These are phyloP conservation scores for Strigops habroptila DNA, from an alignment of 2,113 vertebrate genomes.

Conservation along the genomic window DNA sequence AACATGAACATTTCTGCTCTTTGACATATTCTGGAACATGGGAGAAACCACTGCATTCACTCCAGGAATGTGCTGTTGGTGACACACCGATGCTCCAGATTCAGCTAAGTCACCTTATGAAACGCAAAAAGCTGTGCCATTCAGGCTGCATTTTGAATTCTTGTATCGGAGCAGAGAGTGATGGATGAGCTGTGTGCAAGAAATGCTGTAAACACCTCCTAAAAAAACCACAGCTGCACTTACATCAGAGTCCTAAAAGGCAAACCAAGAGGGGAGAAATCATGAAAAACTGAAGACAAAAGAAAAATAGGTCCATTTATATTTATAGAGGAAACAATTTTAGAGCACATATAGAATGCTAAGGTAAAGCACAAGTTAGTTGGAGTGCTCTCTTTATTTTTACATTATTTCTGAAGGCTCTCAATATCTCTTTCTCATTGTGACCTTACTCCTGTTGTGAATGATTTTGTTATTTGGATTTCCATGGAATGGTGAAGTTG, in stretches of 20 bases:
- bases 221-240: slow-evolving; percentile 65
- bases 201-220: slow-evolving; percentile 63
- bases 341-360: neutral
- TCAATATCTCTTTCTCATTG: neutral
- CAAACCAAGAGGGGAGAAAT: slow-evolving; percentile 22
- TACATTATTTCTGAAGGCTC: neutral
- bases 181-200: slow-evolving; percentile 61
- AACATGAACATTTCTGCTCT: neutral
- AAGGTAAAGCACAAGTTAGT: neutral
- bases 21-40: neutral
- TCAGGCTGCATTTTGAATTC: slow-evolving; percentile 47
- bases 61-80: neutral
- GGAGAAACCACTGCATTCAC: neutral
- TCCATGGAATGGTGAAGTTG: neutral
- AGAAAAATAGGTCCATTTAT: slow-evolving; percentile 18
- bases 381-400: neutral
- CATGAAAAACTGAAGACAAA: slow-evolving; percentile 41
- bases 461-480: neutral
- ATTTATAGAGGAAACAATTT: slow-evolving; percentile 61
- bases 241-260: slow-evolving; percentile 54
- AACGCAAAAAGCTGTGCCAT: slow-evolving; percentile 4
- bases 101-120: neutral
- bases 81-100: neutral
- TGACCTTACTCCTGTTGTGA: neutral
- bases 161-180: slow-evolving; percentile 46